Conservation (phyloP, 1,140 invertebrate genomes). For the Cydia splendana region DNA sequence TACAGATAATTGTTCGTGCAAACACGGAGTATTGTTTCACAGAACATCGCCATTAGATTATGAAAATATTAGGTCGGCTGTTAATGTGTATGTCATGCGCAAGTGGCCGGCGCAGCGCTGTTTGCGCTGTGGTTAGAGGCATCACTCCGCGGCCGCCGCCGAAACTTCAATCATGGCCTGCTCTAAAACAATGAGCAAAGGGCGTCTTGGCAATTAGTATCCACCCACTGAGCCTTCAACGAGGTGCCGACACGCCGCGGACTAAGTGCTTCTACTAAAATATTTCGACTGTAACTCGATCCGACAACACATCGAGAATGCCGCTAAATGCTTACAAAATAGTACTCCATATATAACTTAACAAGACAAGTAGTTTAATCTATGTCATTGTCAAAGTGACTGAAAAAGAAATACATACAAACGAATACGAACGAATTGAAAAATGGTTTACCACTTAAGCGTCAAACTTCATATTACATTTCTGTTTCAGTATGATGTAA, state of each 20-base stretch:
- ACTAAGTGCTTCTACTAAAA: constrained; percentile 70
- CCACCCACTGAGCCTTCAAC: constrained; percentile 67
- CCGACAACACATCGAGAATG: constrained; percentile 46
- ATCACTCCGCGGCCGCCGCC: constrained; percentile 65
- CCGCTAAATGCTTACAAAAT: constrained; percentile 34
- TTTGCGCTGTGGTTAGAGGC: constrained; percentile 72
- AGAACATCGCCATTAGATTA: constrained; percentile 80
- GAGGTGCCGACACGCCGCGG: constrained; percentile 57
- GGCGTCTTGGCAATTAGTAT: constrained; percentile 75
- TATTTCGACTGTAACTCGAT: constrained; percentile 56
- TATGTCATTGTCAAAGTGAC: neutral
- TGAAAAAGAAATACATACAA: neutral
- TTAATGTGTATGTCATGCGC: constrained; percentile 79
- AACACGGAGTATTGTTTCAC: constrained; percentile 76
- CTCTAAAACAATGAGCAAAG: constrained; percentile 78
- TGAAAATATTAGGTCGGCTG: constrained; percentile 78
- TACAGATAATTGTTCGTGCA: constrained; percentile 74
- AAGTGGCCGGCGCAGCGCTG: constrained; percentile 56
- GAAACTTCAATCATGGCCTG: constrained; percentile 77
- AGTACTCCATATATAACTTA: neutral
- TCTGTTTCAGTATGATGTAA: constrained; percentile 15
- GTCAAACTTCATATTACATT: neutral
- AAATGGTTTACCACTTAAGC: neutral
- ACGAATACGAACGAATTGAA: too few species aligned
- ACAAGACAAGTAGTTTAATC: neutral